These are phyloP conservation scores for Morpho achilles DNA, from an alignment of 2,888 invertebrate species.

Conservation along the genomic window DNA sequence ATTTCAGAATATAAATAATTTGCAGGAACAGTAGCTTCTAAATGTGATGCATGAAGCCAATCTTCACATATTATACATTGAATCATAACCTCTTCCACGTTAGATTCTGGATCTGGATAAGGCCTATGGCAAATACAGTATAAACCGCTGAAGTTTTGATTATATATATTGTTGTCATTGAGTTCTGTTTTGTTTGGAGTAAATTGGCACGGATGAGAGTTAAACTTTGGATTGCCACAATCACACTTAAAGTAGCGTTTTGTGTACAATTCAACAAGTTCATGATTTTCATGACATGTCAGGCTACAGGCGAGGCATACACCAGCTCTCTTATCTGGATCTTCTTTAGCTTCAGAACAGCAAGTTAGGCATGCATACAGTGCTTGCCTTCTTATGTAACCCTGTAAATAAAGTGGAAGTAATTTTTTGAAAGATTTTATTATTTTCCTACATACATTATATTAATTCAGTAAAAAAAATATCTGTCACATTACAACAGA, in stretches of 20 bases:
- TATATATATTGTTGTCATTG: conserved; percentile 89
- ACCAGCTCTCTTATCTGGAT: conserved; percentile 84
- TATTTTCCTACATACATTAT: not conserved
- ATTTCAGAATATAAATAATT: conserved; percentile 87
- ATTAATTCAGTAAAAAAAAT: not conserved
- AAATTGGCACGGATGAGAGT: conserved; percentile 83
- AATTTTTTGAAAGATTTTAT: not conserved
- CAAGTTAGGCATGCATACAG: conserved; percentile 97
- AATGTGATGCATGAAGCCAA: conserved; percentile 94
- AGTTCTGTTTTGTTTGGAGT: conserved; percentile 79
- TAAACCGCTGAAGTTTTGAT: conserved; percentile 95
- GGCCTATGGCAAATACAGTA: conserved; percentile 96
- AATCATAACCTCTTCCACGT: conserved; percentile 93
- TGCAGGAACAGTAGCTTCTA: conserved; percentile 79
- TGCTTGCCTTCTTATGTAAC: conserved; percentile 94
- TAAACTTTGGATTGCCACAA: conserved; percentile 91
- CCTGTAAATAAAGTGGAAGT: conserved; percentile 75
- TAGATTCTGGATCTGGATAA: conserved; percentile 95
- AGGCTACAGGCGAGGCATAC: conserved; percentile 96
- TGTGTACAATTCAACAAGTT: conserved; percentile 96
- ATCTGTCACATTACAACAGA: no score
- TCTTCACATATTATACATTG: conserved; percentile 98
- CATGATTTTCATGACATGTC: conserved; percentile 97
- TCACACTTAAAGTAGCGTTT: conserved; percentile 97
- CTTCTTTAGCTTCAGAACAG: conserved; percentile 81